Percentiles rank a stretch among this genome's conserved stretches.
These are phyloP conservation scores for Trinectes maculatus DNA, from an alignment of 2,113 vertebrate species.

Conservation along the genomic window DNA sequence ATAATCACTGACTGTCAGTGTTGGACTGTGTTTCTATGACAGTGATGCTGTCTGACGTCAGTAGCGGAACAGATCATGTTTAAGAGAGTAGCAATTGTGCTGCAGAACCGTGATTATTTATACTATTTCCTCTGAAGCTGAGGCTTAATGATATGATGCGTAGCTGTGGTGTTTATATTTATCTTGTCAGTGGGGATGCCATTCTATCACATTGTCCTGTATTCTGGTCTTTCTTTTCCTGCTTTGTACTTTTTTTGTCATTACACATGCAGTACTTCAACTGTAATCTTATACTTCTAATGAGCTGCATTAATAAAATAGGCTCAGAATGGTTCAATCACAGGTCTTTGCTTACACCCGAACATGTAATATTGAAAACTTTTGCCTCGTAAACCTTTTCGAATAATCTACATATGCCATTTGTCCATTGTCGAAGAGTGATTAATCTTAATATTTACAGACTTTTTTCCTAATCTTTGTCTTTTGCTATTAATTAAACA, in stretches of 20 bases:
- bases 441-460: no score
- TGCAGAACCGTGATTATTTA: conserved; percentile 18
- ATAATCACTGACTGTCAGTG: background rate
- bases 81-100: background rate
- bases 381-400: no score
- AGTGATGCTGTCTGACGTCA: background rate
- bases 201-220: no score
- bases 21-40: background rate
- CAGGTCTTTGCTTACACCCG: no score
- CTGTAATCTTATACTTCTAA: background rate
- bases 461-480: no score
- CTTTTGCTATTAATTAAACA: no score
- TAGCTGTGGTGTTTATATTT: background rate
- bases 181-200: background rate
- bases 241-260: background rate
- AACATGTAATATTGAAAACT: no score
- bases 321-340: no score
- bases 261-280: background rate
- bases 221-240: background rate
- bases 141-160: conserved; percentile 13
- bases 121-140: background rate
- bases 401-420: no score
- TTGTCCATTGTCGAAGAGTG: no score
- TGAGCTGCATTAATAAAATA: background rate
- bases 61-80: background rate